Conservation (phyloP, 2,113 vertebrate genomes). For the Corapipo altera region DNA sequence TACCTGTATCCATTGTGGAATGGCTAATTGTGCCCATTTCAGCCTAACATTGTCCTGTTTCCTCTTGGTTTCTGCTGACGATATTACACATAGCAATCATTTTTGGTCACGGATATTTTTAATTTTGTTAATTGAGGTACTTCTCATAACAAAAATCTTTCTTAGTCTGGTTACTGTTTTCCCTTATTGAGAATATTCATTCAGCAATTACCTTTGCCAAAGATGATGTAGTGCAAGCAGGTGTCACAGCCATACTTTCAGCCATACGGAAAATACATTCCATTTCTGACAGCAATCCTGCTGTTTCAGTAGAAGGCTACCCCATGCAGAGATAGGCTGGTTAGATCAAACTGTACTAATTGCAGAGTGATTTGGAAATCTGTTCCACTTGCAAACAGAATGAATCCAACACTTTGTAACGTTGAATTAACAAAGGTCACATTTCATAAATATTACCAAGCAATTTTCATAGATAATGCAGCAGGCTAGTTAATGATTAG, state of each 20-base stretch:
- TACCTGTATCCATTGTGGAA: background rate
- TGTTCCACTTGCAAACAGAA: constrained; percentile 64
- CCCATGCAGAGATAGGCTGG: constrained; percentile 59
- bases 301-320: constrained; percentile 51
- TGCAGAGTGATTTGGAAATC: constrained; percentile 57
- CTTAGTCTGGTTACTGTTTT: background rate
- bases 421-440: constrained; percentile 65
- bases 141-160: background rate
- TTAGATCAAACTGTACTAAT: constrained; percentile 69
- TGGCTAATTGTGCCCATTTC: background rate
- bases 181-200: constrained; percentile 7
- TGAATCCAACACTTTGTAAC: constrained; percentile 39
- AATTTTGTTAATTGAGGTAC: background rate
- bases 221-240: constrained; percentile 58
- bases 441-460: constrained; percentile 64
- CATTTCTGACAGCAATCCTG: constrained; percentile 35
- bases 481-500: constrained; percentile 60
- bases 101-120: background rate
- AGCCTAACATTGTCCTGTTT: background rate
- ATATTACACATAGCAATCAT: background rate
- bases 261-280: constrained; percentile 44
- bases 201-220: constrained; percentile 49
- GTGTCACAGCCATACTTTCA: constrained; percentile 31
- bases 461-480: constrained; percentile 59
- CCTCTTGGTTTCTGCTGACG: background rate